phyloP scores from a whole-genome alignment of 2,113 vertebrate species.

The Hippocampus abdominalis region DNA sequence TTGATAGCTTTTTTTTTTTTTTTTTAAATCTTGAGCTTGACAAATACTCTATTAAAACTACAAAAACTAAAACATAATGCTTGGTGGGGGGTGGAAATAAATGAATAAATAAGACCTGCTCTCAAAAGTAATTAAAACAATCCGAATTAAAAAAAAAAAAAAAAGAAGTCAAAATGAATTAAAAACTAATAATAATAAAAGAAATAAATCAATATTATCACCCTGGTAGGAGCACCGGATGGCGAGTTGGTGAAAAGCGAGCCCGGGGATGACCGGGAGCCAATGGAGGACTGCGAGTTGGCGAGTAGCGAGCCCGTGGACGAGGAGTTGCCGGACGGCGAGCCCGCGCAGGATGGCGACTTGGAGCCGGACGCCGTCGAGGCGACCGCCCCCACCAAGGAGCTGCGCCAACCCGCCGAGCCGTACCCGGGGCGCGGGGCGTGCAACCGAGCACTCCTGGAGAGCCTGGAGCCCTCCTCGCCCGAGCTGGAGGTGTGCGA shows the following conservation, averaged over 20 bases:
- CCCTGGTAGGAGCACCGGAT: background rate
- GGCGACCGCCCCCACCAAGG: slow-evolving; percentile 77
- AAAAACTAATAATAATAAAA: no score
- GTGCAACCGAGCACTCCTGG: slow-evolving; percentile 83
- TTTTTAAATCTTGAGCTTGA: no score
- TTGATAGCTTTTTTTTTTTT: no score
- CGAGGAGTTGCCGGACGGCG: background rate
- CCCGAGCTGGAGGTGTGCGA: slow-evolving; percentile 77
- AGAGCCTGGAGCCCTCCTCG: slow-evolving; percentile 82
- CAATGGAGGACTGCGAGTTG: background rate
- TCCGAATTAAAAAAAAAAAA: no score
- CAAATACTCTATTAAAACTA: no score
- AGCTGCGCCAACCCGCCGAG: slow-evolving; percentile 69
- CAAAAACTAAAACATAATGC: no score
- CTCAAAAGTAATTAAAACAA: no score
- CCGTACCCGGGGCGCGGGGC: slow-evolving; percentile 80
- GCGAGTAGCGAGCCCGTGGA: background rate
- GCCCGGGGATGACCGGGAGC: background rate
- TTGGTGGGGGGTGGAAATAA: no score
- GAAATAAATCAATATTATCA: no score
- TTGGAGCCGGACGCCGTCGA: slow-evolving; percentile 33
- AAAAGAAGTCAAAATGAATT: no score
- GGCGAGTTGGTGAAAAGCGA: background rate
- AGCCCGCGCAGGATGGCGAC: background rate
- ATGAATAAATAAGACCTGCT: no score